Conservation (phyloP, 2,797 vertebrate genomes). For the Coreius guichenoti region DNA sequence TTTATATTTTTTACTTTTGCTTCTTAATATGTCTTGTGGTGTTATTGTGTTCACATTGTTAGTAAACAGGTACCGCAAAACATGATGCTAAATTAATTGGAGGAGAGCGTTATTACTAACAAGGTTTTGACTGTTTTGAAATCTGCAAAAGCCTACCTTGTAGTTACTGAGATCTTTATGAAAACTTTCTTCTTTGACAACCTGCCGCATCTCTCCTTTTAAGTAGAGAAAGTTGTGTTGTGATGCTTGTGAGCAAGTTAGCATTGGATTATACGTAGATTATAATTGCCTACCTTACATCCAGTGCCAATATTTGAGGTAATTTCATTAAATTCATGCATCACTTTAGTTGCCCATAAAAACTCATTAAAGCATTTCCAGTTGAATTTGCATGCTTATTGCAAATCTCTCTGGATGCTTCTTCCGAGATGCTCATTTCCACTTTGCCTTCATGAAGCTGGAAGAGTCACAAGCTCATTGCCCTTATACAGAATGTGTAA, state of each 20-base stretch:
- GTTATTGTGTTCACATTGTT: neutral
- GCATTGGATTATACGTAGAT: neutral
- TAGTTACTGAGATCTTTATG: neutral
- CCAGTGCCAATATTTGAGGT: neutral
- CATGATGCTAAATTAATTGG: too few relatives aligned
- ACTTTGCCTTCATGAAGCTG: slow-evolving; percentile 15
- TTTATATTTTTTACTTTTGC: neutral
- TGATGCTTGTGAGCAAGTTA: neutral
- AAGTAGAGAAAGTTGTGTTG: neutral
- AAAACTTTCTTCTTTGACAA: neutral
- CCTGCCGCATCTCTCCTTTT: neutral
- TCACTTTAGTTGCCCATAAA: slow-evolving; percentile 16
- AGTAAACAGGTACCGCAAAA: neutral
- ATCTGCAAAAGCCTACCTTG: neutral
- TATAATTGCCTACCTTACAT: neutral
- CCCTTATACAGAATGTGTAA: slow-evolving; percentile 25
- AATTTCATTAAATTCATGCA: neutral
- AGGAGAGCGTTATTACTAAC: neutral
- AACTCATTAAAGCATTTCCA: slow-evolving; percentile 36
- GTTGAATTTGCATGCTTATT: slow-evolving; percentile 34
- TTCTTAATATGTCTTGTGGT: neutral
- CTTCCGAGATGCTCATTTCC: slow-evolving; percentile 27
- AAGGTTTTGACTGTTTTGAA: neutral
- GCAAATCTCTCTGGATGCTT: slow-evolving; percentile 14
- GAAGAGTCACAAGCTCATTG: slow-evolving; percentile 23